phyloP scores from a whole-genome alignment of 2,113 vertebrate species.

The Coptodon rendalli region DNA sequence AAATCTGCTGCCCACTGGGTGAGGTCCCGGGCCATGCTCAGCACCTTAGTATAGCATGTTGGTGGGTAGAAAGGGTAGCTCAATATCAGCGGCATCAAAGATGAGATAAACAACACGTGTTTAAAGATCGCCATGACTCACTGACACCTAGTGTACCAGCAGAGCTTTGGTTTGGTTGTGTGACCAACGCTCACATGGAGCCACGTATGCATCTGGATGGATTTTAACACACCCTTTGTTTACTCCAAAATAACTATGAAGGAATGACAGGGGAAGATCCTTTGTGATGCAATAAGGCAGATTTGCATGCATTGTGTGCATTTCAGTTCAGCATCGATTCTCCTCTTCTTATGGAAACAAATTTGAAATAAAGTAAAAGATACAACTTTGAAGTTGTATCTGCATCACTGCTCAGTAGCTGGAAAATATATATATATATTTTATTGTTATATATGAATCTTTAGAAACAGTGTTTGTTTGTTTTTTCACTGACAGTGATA shows the following conservation, averaged over 20 bases:
- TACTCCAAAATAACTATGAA: not conserved
- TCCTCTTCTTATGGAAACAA: not conserved
- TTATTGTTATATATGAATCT: not conserved
- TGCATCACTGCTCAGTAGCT: not conserved
- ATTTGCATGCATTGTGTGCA: not conserved
- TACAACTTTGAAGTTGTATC: not conserved
- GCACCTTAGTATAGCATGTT: slow-evolving; percentile 64
- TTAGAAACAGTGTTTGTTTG: not conserved
- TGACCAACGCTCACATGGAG: not conserved
- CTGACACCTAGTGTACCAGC: not conserved
- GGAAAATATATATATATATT: not conserved
- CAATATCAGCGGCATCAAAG: slow-evolving; percentile 1
- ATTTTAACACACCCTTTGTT: slow-evolving; percentile 35
- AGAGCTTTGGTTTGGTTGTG: not conserved
- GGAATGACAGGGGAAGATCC: not conserved
- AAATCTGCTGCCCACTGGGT: slow-evolving; percentile 32
- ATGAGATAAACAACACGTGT: slow-evolving; percentile 1
- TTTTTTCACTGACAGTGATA: not conserved
- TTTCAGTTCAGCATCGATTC: not conserved
- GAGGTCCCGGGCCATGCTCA: slow-evolving; percentile 46
- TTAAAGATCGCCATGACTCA: slow-evolving; percentile 22
- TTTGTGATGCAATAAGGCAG: not conserved
- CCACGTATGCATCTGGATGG: slow-evolving; percentile 37
- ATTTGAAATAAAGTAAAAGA: not conserved
- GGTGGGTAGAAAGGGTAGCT: slow-evolving; percentile 47